These are phyloP conservation scores for Pseudobourletiella spinata DNA, from an alignment of 1,140 invertebrate genomes.

Conservation along the genomic window DNA sequence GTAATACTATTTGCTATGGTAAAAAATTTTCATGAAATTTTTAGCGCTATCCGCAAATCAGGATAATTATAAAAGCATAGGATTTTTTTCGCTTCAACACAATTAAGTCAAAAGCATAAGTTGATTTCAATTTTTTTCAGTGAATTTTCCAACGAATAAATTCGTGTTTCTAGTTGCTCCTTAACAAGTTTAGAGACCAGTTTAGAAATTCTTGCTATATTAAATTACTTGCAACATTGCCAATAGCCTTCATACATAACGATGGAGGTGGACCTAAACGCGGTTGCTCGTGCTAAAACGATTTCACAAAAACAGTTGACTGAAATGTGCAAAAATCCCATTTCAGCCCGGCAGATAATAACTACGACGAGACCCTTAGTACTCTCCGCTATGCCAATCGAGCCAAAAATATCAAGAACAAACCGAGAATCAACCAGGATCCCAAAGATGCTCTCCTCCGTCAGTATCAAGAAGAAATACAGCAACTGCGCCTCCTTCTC, in stretches of 20 bases:
- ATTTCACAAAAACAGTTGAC: too few relatives aligned
- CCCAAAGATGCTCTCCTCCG: slow-evolving; percentile 82
- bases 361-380: slow-evolving; percentile 82
- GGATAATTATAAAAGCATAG: too few relatives aligned
- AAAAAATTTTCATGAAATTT: too few relatives aligned
- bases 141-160: not conserved
- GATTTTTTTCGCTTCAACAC: too few relatives aligned
- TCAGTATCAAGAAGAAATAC: slow-evolving; percentile 79
- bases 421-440: slow-evolving; percentile 86
- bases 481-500: slow-evolving; percentile 61
- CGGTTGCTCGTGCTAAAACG: too few relatives aligned
- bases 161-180: not conserved
- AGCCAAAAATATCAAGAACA: slow-evolving; percentile 89
- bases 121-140: not conserved
- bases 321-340: not conserved
- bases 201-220: not conserved
- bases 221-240: too few relatives aligned
- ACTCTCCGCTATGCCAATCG: slow-evolving; percentile 80
- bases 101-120: too few relatives aligned
- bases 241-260: too few relatives aligned
- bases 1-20: too few relatives aligned
- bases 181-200: not conserved
- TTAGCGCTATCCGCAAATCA: too few relatives aligned
- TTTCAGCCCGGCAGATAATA: slow-evolving; percentile 76
- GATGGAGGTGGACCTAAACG: too few relatives aligned